phyloP scores from a whole-genome alignment of 2,797 vertebrate genomes.

The Acanthurus leucopareius region DNA sequence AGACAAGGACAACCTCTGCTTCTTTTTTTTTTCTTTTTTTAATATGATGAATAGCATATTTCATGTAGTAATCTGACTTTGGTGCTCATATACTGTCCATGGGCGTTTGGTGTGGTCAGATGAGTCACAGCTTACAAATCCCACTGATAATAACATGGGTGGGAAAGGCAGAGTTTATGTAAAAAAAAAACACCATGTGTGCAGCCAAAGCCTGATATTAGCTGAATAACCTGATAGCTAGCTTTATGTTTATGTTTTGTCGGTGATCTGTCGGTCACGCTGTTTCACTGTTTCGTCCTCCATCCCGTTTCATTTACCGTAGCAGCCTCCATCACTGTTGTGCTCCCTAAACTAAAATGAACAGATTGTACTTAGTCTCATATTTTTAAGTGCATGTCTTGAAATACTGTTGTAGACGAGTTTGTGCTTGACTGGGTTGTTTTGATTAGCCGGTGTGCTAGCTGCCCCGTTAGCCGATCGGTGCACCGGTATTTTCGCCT shows the following conservation, averaged over 20 bases:
- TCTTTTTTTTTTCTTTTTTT: too few species aligned
- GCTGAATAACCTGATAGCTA: neutral
- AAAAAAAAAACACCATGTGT: constrained; percentile 6
- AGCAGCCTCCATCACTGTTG: constrained; percentile 8
- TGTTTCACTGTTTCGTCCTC: too few species aligned
- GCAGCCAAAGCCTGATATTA: neutral
- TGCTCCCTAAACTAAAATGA: neutral
- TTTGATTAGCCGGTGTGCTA: constrained; percentile 37
- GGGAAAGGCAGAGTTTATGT: neutral
- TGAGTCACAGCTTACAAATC: constrained; percentile 22
- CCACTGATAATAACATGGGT: neutral
- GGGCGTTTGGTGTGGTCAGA: constrained; percentile 10
- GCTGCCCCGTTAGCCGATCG: constrained; percentile 27
- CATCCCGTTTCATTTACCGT: neutral
- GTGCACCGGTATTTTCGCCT: neutral
- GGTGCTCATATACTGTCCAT: neutral
- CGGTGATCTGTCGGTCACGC: constrained; percentile 5
- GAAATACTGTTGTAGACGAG: neutral
- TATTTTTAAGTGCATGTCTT: neutral
- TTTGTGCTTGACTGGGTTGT: neutral
- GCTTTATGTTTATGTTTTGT: constrained; percentile 22
- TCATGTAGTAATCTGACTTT: constrained; percentile 1
- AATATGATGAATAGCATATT: constrained; percentile 10
- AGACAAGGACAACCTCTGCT: neutral
- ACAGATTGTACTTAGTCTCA: too few species aligned